Evolutionary conservation across 2,797 vertebrate genomes (phyloP).

Genomic region (Odontamblyopus lacepedii): DNA sequence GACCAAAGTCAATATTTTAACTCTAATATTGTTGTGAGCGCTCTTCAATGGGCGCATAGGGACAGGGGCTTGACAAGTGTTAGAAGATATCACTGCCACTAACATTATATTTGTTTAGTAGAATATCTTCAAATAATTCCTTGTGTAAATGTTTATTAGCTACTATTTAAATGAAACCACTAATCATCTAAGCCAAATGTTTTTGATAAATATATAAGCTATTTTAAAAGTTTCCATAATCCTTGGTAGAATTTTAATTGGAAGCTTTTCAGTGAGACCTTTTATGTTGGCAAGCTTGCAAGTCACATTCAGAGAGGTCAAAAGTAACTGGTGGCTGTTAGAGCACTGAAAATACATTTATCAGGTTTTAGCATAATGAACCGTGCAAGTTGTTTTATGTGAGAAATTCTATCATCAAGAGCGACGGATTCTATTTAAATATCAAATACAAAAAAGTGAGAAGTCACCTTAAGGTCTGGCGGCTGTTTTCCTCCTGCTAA

Average conservation of each 20-base stretch:
- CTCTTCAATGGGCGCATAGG: constrained; percentile 54
- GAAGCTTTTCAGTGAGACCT: constrained; percentile 23
- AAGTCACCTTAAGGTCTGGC: constrained; percentile 42
- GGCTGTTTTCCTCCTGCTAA: constrained; percentile 43
- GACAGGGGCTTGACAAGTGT: constrained; percentile 30
- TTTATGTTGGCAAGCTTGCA: constrained; percentile 11
- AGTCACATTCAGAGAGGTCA: constrained; percentile 31
- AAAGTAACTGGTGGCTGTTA: constrained; percentile 27
- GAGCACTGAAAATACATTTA: constrained; percentile 24
- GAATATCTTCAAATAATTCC: constrained; percentile 3
- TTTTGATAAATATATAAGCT: constrained; percentile 8
- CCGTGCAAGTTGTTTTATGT: constrained; percentile 16
- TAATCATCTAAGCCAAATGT: constrained; percentile 12
- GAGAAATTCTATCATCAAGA: constrained; percentile 22
- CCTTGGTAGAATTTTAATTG: constrained; percentile 17
- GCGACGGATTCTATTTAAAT: constrained; percentile 27
- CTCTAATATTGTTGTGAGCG: constrained; percentile 59
- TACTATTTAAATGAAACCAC: constrained; percentile 2
- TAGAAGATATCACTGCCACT: constrained; percentile 50
- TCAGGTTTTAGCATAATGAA: constrained; percentile 38
- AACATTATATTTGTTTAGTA: constrained; percentile 12
- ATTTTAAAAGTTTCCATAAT: constrained; percentile 13
- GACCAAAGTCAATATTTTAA: constrained; percentile 64
- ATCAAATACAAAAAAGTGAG: constrained; percentile 25
- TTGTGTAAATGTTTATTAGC: constrained; percentile 4